Percentiles rank a stretch among this genome's conserved stretches.
Evolutionary conservation across 2,113 vertebrate genomes (phyloP).

Genomic region (Mastomys natalensis): DNA sequence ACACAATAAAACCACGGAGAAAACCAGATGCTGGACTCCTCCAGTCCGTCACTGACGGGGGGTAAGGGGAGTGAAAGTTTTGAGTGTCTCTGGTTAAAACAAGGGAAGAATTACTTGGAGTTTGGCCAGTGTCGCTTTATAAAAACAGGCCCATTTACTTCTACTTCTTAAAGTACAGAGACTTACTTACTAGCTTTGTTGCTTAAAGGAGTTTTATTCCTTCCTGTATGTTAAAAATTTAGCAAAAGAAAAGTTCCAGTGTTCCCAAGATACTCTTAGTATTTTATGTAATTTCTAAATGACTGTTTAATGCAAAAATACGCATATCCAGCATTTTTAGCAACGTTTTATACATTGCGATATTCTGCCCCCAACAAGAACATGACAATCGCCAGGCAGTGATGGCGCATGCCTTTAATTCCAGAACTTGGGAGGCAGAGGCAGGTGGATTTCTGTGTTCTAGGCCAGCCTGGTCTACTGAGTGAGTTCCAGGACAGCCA

Average conservation of each 20-base stretch:
- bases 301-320: constrained; percentile 33
- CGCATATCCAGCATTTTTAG: not conserved
- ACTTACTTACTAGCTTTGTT: constrained; percentile 11
- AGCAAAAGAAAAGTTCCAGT: not conserved
- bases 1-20: constrained; percentile 42
- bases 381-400: not conserved
- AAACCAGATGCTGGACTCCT: constrained; percentile 44
- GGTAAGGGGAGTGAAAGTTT: constrained; percentile 52
- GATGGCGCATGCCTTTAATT: too few relatives aligned
- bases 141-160: constrained; percentile 32
- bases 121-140: not conserved
- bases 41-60: constrained; percentile 24
- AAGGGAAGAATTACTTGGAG: constrained; percentile 30
- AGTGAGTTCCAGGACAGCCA: too few relatives aligned
- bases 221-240: constrained; percentile 12
- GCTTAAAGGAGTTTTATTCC: constrained; percentile 46
- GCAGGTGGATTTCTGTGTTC: too few relatives aligned
- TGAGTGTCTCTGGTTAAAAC: constrained; percentile 51
- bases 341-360: not conserved
- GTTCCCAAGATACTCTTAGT: not conserved
- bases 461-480: too few relatives aligned
- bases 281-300: constrained; percentile 27
- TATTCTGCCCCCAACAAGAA: not conserved
- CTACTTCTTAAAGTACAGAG: constrained; percentile 37
- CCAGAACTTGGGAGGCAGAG: too few relatives aligned